Evolutionary conservation across 2,888 invertebrate species (phyloP), one percentile per base, ranked within the genome.

Genomic region (Elmis aenea): DNA sequence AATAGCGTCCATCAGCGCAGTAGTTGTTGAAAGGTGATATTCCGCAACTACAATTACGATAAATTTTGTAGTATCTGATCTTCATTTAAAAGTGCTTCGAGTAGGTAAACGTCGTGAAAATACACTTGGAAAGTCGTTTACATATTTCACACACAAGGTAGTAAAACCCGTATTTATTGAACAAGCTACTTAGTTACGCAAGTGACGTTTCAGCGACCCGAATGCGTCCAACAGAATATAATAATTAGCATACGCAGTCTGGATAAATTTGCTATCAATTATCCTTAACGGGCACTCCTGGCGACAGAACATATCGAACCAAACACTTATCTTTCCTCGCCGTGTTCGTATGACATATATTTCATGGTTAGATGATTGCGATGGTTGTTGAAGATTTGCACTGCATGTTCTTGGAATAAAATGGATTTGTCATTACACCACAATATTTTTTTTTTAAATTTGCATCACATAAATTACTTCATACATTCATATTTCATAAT

Each of bases 211-310:
- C 18, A 42, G 10, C 33, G 25, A 38, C 32, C 27, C 25, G 21
- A 18, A 30, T 26, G 13, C 38, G 38, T 41, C 34, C 37, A 27
- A 46, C 38, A 33, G 42, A 34, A 40, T 37, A 38, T 33, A 38
- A 53, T 46, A 50, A 52, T 52, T 50, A 50, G 49, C 51, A 52
- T 56, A 57, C 50, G 50, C 50, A 48, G 48, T 38, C 44, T 38
- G 54, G 54, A 57, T 58, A 56, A 58, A 55, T 55, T 45, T 37
- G 47, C 51, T 52, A 57, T 58, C 55, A 57, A 57, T 58, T 55
- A 55, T 54, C 50, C 36, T 44, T 52, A 53, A 57, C 53, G 51
- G 53, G 46, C 55, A 53, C 54, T 57, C 56, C 52, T 53, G 57
- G 54, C 52, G 57, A 52, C 55, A 56, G 55, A 55, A 57, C 57